phyloP scores from a whole-genome alignment of 2,797 vertebrate genomes.

The Danionella dracula region DNA sequence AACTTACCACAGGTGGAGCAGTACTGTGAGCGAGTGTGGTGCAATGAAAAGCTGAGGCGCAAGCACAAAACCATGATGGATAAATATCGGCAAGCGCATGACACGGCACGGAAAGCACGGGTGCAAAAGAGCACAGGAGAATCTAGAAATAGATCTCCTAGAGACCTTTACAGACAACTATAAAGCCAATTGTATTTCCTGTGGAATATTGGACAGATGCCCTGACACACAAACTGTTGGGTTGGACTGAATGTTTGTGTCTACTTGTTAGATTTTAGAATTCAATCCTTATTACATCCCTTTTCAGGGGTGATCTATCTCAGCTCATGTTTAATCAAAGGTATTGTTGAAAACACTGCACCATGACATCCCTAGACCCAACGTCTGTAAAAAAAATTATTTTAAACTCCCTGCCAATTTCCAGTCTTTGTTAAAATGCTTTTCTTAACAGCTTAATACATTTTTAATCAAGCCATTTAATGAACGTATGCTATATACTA shows the following conservation, averaged over 20 bases:
- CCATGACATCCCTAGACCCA: too few species aligned
- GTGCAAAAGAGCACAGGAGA: constrained; percentile 70
- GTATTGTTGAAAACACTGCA: too few species aligned
- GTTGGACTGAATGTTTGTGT: not conserved
- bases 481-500: too few species aligned
- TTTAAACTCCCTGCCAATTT: too few species aligned
- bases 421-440: too few species aligned
- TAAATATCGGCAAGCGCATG: constrained; percentile 79
- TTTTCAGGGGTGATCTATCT: too few species aligned
- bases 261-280: not conserved
- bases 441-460: too few species aligned
- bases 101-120: constrained; percentile 72
- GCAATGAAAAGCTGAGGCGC: constrained; percentile 72
- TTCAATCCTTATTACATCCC: too few species aligned
- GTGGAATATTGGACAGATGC: not conserved
- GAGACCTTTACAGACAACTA: constrained; percentile 58
- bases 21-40: constrained; percentile 90
- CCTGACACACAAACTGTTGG: not conserved
- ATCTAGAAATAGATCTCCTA: constrained; percentile 76
- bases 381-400: too few species aligned
- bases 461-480: too few species aligned
- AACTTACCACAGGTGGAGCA: constrained; percentile 80
- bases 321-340: too few species aligned
- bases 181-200: not conserved
- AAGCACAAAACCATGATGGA: constrained; percentile 79